A percentile compares a stretch with the other conserved stretches of the same genome.
These are phyloP conservation scores for Ploceus nigricollis DNA, from an alignment of 2,113 vertebrate species.

Conservation along the genomic window DNA sequence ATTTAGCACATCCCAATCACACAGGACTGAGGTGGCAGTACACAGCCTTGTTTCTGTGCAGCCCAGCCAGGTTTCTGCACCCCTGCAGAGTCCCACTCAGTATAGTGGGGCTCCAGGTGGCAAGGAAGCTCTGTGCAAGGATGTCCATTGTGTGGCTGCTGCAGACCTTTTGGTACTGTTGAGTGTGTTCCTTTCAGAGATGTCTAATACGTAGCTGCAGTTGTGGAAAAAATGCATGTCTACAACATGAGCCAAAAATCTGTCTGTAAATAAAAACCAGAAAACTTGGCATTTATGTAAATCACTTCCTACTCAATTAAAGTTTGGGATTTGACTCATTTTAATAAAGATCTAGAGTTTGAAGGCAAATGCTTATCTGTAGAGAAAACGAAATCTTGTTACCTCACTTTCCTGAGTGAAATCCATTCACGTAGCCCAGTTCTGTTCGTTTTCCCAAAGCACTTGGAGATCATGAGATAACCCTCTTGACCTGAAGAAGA, in stretches of 20 bases:
- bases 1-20: rapidly evolving
- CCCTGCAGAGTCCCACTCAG: background rate
- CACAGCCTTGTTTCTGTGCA: background rate
- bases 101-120: background rate
- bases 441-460: background rate
- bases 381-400: background rate
- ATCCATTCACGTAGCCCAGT: background rate
- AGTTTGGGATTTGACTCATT: background rate
- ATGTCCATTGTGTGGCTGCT: background rate
- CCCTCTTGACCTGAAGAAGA: conserved; percentile 38
- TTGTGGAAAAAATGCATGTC: background rate
- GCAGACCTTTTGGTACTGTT: background rate
- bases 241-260: background rate
- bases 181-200: background rate
- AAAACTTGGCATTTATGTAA: background rate
- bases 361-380: background rate
- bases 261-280: background rate
- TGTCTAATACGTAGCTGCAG: background rate
- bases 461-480: conserved; percentile 38
- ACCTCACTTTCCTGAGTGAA: background rate
- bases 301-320: background rate
- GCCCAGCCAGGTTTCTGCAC: background rate
- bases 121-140: background rate
- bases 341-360: background rate
- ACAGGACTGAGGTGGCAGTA: no score